Conservation (phyloP, 2,113 vertebrate genomes). For the Ptyas mucosa region DNA sequence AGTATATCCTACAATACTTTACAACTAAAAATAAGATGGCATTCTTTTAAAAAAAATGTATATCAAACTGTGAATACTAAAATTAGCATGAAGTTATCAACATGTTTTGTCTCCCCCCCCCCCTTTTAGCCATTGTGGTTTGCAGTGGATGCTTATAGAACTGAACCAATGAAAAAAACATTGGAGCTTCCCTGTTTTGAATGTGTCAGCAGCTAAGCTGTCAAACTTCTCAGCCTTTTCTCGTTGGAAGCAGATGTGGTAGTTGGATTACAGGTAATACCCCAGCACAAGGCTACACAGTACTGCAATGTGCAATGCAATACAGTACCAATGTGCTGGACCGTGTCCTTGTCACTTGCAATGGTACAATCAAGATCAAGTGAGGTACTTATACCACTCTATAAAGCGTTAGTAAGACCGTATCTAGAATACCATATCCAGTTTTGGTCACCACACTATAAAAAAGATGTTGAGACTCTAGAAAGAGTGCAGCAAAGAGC, state of each 20-base stretch:
- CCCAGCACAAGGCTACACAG: neutral
- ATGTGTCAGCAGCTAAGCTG: neutral
- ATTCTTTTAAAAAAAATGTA: neutral
- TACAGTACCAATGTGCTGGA: neutral
- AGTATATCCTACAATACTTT: constrained; percentile 27
- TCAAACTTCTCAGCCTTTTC: neutral
- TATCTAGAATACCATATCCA: too few relatives aligned
- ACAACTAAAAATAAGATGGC: neutral
- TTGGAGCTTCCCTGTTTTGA: neutral
- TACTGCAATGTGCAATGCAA: neutral
- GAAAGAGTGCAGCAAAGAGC: too few relatives aligned
- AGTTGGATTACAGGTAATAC: neutral
- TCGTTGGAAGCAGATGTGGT: neutral
- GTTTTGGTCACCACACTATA: too few relatives aligned
- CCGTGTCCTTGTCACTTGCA: neutral
- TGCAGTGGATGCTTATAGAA: neutral
- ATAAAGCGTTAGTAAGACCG: too few relatives aligned
- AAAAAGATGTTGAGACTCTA: too few relatives aligned
- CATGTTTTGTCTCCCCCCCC: neutral
- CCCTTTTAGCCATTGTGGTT: neutral
- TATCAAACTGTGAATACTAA: neutral
- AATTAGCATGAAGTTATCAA: neutral
- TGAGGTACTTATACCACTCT: too few relatives aligned
- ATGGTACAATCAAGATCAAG: too few relatives aligned
- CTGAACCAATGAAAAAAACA: neutral